Evolutionary conservation across 2,888 invertebrate genomes (phyloP).

Genomic region (Incurvaria masculella): DNA sequence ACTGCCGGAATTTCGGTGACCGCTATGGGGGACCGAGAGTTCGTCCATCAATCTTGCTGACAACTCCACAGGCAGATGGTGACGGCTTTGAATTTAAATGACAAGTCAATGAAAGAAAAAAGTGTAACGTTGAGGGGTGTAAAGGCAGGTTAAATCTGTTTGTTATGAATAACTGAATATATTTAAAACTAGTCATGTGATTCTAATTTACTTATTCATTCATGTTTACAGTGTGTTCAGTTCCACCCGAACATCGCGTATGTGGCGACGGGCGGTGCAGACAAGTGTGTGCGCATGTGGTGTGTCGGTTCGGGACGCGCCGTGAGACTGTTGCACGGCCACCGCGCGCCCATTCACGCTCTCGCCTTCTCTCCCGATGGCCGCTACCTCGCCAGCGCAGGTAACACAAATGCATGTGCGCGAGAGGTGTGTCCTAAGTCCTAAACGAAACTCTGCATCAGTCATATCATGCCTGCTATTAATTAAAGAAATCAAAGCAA

Average conservation of each 20-base stretch:
- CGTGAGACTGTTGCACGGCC: conserved; percentile 76
- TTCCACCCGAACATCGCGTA: conserved; percentile 93
- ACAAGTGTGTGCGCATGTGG: conserved; percentile 87
- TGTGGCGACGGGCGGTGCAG: conserved; percentile 87
- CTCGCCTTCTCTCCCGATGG: conserved; percentile 86
- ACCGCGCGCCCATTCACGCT: conserved; percentile 69
- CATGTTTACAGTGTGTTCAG: conserved; percentile 63
- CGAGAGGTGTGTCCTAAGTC: no score
- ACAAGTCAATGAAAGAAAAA: no score
- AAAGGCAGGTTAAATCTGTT: no score
- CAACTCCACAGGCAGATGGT: no score
- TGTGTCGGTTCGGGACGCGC: conserved; percentile 77
- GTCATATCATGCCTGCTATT: no score
- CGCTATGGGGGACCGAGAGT: background rate
- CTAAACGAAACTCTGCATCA: no score
- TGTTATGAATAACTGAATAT: no score
- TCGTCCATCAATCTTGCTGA: conserved; percentile 1
- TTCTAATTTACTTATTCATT: conserved; percentile 3
- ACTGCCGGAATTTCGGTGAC: conserved; percentile 4
- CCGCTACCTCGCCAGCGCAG: conserved; percentile 78
- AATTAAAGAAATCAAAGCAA: no score
- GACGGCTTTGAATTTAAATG: no score
- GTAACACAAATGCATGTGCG: no score
- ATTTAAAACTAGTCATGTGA: no score
- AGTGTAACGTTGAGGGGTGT: no score